Evolutionary conservation across 2,888 invertebrate genomes (phyloP), one percentile per base, ranked within the genome.

Genomic region (Acrobasis repandana): DNA sequence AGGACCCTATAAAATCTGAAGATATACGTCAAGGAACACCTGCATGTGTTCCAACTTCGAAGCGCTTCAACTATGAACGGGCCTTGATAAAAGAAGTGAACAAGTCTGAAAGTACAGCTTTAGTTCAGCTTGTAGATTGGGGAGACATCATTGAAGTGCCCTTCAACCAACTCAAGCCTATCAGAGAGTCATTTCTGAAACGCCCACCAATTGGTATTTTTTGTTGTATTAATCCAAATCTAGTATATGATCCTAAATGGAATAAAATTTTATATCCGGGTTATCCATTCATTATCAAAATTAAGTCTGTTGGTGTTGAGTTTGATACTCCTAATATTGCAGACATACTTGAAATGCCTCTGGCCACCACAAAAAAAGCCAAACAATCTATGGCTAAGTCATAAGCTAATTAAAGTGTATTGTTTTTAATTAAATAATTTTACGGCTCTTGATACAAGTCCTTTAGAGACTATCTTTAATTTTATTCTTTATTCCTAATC

Each of bases 101-200:
- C 4, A 38, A 65, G 0, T 61, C 64, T 1, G 63, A 65, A 0
- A 59, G 67, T 9, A 70, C 56, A 36, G 71, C 69, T 0, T 50
- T 65, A 5, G 68, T 76, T 5, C 70, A 70, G 5, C 61, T 76
- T 18, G 69, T 78, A 15, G 79, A 80, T 56, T 72, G 68, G 68
- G 79, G 79, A 2, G 70, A 61, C 16, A 59, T 61, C 10, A 52
- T 68, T 6, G 69, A 72, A 57, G 70, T 65, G 6, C 38, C 68
- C 14, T 50, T 69, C 2, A 49, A 46, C 1, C 61, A 50, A 5
- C 61, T 77, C 38, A 78, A 74, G 62, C 67, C 68, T 4, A 65
- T 79, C 18, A 14, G 36, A 15, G 56, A 58, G 11, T 43, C 47
- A 11, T 65, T 61, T 18, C 62, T 65, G 6, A 8, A 9, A 3